Conservation (phyloP, 2,113 vertebrate genomes). For the Physeter macrocephalus region DNA sequence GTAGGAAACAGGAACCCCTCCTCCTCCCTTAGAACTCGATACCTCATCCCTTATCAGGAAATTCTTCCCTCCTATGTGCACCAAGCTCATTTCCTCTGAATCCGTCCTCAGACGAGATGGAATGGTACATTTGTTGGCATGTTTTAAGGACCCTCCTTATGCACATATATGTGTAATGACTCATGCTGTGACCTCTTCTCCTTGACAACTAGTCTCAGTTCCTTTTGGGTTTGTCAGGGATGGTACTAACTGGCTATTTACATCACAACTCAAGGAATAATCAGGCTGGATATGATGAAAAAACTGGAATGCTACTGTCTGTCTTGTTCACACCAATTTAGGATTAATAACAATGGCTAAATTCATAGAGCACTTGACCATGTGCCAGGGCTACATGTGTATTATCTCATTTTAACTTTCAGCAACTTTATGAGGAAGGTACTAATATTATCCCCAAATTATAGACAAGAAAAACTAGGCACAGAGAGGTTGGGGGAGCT, state of each 20-base stretch:
- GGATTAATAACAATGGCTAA: neutral
- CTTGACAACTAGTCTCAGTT: neutral
- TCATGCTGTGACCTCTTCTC: fast-evolving
- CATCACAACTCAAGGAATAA: neutral
- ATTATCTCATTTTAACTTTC: neutral
- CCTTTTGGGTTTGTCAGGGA: neutral
- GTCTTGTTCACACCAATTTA: neutral
- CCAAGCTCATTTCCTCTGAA: neutral
- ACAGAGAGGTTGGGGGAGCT: neutral
- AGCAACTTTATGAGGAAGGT: neutral
- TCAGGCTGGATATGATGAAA: neutral
- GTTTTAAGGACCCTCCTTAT: neutral
- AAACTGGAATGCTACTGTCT: neutral
- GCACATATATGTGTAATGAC: fast-evolving
- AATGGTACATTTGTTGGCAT: too few species aligned
- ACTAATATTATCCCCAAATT: too few species aligned
- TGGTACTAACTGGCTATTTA: neutral
- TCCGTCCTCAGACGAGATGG: neutral
- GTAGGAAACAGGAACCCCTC: neutral
- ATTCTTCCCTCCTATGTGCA: neutral
- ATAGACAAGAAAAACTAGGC: neutral
- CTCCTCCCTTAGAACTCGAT: neutral
- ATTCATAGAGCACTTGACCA: too few species aligned
- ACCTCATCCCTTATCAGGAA: neutral
- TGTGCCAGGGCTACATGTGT: fast-evolving